Conservation (phyloP, 2,113 vertebrate genomes). For the Larimichthys crocea region DNA sequence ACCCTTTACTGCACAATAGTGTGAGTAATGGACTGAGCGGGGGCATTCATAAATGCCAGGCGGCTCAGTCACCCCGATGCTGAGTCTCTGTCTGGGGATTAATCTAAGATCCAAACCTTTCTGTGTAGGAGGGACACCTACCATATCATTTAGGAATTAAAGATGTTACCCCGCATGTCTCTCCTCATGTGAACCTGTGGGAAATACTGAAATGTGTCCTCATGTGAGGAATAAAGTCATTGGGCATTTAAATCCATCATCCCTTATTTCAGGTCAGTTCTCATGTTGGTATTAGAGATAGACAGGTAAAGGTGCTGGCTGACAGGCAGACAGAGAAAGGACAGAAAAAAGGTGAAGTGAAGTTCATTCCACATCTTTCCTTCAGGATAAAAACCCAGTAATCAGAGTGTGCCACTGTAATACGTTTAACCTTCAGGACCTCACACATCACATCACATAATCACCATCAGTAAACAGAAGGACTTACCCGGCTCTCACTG, state of each 20-base stretch:
- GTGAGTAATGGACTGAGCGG: constrained; percentile 59
- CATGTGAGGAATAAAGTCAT: background rate
- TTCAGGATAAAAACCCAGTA: too few relatives aligned
- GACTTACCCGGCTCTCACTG: too few relatives aligned
- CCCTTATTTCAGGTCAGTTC: background rate
- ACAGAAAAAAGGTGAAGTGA: background rate
- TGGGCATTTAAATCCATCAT: background rate
- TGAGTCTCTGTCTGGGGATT: constrained; percentile 29
- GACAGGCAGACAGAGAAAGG: background rate
- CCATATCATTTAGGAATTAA: constrained; percentile 9
- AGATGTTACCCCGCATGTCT: background rate
- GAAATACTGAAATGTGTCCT: background rate
- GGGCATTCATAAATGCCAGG: constrained; percentile 42
- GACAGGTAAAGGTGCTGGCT: background rate
- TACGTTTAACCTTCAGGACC: too few relatives aligned
- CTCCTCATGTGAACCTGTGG: background rate
- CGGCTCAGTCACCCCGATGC: constrained; percentile 28
- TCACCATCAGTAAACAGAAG: too few relatives aligned
- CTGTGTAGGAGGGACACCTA: background rate
- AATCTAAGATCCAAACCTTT: background rate
- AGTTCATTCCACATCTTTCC: too few relatives aligned
- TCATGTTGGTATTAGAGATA: background rate
- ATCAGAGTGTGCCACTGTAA: too few relatives aligned
- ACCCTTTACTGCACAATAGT: constrained; percentile 43
- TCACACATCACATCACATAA: too few relatives aligned